Percentiles rank a stretch among this genome's conserved stretches.
Conservation (phyloP, 2,888 invertebrate species). For the Drosophila villosipedis region DNA sequence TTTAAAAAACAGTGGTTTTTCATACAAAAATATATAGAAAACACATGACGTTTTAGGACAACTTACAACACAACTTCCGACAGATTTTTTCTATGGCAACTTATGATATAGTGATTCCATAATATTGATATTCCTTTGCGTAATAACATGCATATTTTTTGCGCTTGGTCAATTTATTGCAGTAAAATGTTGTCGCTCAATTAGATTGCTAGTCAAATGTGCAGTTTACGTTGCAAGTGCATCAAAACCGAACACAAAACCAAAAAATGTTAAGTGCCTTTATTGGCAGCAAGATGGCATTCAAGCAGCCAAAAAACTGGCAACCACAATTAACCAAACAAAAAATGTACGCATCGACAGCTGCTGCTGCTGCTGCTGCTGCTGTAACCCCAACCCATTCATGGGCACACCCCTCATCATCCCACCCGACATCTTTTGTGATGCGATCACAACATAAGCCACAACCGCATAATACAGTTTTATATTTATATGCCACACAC, state of each 20-base stretch:
- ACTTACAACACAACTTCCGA: not conserved
- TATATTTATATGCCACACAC: constrained; percentile 65
- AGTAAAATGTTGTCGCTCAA: not conserved
- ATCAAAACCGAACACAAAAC: not conserved
- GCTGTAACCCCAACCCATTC: not conserved
- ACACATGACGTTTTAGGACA: not conserved
- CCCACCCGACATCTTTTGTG: constrained; percentile 34
- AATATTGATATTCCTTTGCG: not conserved
- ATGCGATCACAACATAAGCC: constrained; percentile 74
- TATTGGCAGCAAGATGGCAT: not conserved
- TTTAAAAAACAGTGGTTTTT: not conserved
- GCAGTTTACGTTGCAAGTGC: not conserved
- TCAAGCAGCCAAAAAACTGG: constrained; percentile 13
- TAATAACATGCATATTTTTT: not conserved
- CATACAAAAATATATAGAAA: not conserved
- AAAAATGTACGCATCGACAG: constrained; percentile 17
- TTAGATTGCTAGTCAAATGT: not conserved
- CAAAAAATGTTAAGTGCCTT: constrained; percentile 16
- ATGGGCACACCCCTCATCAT: not conserved
- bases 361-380: constrained; percentile 10
- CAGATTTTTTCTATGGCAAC: not conserved
- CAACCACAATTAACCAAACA: constrained; percentile 20
- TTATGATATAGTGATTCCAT: not conserved
- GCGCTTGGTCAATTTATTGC: not conserved
- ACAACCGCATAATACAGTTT: constrained; percentile 77